Conservation (phyloP, 2,113 vertebrate species). For the Tor tambroides region DNA sequence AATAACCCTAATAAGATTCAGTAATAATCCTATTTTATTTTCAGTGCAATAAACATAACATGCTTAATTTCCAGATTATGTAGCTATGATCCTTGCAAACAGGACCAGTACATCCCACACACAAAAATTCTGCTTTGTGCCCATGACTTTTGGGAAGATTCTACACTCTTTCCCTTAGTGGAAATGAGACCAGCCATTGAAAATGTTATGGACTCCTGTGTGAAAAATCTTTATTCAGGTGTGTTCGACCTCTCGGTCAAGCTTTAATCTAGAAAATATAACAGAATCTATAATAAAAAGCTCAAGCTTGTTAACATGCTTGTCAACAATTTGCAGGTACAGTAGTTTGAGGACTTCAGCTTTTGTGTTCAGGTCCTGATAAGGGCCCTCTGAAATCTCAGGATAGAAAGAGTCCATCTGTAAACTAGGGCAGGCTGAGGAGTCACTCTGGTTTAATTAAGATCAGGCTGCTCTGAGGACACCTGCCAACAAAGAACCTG, state of each 20-base stretch:
- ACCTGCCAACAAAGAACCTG: conserved; percentile 26
- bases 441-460: conserved; percentile 49
- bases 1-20: neutral
- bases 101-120: neutral
- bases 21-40: neutral
- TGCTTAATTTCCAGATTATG: neutral
- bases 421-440: conserved; percentile 21
- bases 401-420: conserved; percentile 40
- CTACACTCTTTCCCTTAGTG: neutral
- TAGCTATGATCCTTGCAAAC: neutral
- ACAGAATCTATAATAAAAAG: conserved; percentile 11
- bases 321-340: conserved; percentile 59
- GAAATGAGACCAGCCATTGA: neutral
- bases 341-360: conserved; percentile 47
- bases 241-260: neutral
- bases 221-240: neutral
- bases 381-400: conserved; percentile 35
- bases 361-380: conserved; percentile 63
- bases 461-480: conserved; percentile 42
- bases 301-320: conserved; percentile 56
- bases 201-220: neutral
- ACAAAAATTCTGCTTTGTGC: neutral
- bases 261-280: neutral
- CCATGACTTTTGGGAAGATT: neutral
- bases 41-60: neutral